phyloP scores from a whole-genome alignment of 2,797 vertebrate genomes.

The Austrolebias charrua region DNA sequence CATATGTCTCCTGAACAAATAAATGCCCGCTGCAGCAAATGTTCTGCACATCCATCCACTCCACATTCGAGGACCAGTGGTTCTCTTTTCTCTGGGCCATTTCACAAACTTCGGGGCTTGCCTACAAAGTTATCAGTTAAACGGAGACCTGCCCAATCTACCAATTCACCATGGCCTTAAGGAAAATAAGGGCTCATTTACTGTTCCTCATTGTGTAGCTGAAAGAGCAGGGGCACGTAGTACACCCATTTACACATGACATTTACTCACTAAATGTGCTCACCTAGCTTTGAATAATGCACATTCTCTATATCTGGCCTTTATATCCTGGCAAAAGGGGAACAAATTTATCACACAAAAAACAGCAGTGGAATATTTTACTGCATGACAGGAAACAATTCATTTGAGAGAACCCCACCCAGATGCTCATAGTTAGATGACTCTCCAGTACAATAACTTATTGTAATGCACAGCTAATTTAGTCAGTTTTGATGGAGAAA shows the following conservation, averaged over 20 bases:
- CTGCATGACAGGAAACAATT: not conserved
- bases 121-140: conserved; percentile 42
- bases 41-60: conserved; percentile 4
- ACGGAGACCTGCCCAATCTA: conserved; percentile 39
- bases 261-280: conserved; percentile 64
- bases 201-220: conserved; percentile 8
- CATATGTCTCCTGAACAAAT: conserved; percentile 11
- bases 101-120: not conserved
- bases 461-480: too few relatives aligned
- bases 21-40: conserved; percentile 30
- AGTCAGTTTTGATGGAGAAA: too few relatives aligned
- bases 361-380: conserved; percentile 15
- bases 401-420: conserved; percentile 14
- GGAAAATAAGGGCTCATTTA: conserved; percentile 36
- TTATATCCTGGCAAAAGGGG: conserved; percentile 23
- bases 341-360: conserved; percentile 47
- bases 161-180: conserved; percentile 25
- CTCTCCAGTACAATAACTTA: not conserved
- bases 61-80: conserved; percentile 14
- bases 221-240: conserved; percentile 29
- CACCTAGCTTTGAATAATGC: conserved; percentile 65
- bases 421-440: conserved; percentile 7
- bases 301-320: conserved; percentile 33
- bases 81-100: conserved; percentile 16
- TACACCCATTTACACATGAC: conserved; percentile 61